Base-by-base conservation (phyloP, 2,888 invertebrate species). In the Heliothis peltigera region DNA sequence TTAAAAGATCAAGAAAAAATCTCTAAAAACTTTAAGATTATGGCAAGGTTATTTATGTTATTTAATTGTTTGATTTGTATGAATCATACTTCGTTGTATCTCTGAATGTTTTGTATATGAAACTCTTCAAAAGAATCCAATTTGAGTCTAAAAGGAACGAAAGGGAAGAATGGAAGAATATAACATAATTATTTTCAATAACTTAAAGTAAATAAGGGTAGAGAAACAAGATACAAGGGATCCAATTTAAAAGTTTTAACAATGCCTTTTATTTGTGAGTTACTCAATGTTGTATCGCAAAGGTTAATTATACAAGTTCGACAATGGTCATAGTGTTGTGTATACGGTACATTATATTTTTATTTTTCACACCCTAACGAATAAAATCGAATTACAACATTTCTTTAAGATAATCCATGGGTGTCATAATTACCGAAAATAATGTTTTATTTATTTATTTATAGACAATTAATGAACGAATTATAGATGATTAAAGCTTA, bases 201-300 rank as follows among this genome's bases (percentile, higher is more conserved):
- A 56, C 57, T 69, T 51, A 59, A 67, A 63, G 60, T 68, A 72
- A 59, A 65, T 71, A 69, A 70, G 39, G 59, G 57, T 70, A 64
- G 63, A 64, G 56, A 62, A 60, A 64, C 58, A 69, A 67, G 66
- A 72, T 64, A 70, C 64, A 69, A 70, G 75, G 6, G 62, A 57
- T 73, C 71, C 77, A 84, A 85, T 84, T 82, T 80, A 74, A 75
- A 86, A 85, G 79, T 86, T 86, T 81, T 86, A 84, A 86, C 85
- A 84, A 85, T 80, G 80, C 64, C 55, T 66, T 59, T 61, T 75
- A 63, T 61, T 54, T 66, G 54, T 54, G 49, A 64, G 61, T 67
- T 73, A 70, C 59, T 64, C 62, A 79, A 80, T 81, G 69, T 67
- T 61, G 70, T 73, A 76, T 75, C 55, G 64, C 58, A 74, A 81